Evolutionary conservation across 2,797 vertebrate species (phyloP), one percentile per base, ranked within the genome.

Genomic region (Vipera latastei): DNA sequence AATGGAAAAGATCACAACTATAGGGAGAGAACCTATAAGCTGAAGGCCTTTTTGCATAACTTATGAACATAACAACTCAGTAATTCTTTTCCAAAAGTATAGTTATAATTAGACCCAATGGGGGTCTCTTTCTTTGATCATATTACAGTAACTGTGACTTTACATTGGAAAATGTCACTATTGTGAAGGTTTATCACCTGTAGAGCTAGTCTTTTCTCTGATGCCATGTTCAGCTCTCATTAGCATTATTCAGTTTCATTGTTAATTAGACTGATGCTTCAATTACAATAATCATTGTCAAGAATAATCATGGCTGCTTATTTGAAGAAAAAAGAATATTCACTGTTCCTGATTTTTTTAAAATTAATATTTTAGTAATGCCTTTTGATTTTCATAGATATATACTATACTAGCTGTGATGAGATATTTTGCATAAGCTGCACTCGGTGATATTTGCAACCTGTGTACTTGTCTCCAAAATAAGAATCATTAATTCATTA

Each of bases 41-140:
- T 98, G 98, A 98, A 98, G 98, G 97, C 98, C 98, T 98, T 98
- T 98, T 98, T 98, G 98, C 98, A 98, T 98, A 98, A 98, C 98
- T 98, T 98, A 98, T 98, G 98, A 98, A 98, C 98, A 98, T 98
- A 98, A 97, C 98, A 98, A 98, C 98, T 98, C 98, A 97, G 98
- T 98, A 98, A 96, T 98, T 98, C 98, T 78, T 97, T 98, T 98
- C 97, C 98, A 98, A 98, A 99, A 98, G 98, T 98, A 97, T 98
- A 97, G 97, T 98, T 99, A 98, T 99, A 99, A 99, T 99, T 99
- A 98, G 99, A 99, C 99, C 99, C 99, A 98, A 98, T 98, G 99
- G 99, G 98, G 98, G 98, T 98, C 98, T 98, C 95, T 98, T 95
- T 97, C 98, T 99, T 99, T 99, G 99, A 99, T 99, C 99, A 98